Conservation (phyloP, 1,140 invertebrate genomes). For the Solenopsis fugax region DNA sequence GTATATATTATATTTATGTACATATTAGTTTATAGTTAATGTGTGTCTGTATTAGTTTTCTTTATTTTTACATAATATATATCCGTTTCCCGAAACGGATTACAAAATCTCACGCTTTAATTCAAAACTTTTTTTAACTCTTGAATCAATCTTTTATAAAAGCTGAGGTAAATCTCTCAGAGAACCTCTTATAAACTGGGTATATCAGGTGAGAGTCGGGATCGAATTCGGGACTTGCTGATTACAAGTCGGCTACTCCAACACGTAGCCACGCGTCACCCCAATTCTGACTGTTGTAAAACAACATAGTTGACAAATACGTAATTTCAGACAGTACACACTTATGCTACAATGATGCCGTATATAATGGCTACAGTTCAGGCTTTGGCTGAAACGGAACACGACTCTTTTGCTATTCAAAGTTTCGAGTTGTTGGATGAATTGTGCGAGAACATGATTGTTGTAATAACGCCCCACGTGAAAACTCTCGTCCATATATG, state of each 20-base stretch:
- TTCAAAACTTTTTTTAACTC: background rate
- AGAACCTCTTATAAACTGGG: background rate
- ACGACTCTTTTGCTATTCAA: conserved; percentile 88
- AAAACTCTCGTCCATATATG: conserved; percentile 90
- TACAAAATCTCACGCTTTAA: background rate
- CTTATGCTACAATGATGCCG: conserved; percentile 89
- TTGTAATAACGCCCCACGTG: conserved; percentile 89
- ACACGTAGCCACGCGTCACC: background rate
- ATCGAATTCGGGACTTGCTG: background rate
- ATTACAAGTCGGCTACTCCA: background rate
- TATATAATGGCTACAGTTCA: conserved; percentile 88
- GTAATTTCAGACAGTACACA: conserved; percentile 86
- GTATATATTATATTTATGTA: background rate
- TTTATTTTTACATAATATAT: background rate
- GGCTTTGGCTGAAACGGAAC: conserved; percentile 86
- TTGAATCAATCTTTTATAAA: background rate
- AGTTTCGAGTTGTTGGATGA: conserved; percentile 92
- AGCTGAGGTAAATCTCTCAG: background rate
- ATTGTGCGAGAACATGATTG: conserved; percentile 90
- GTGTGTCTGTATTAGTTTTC: background rate
- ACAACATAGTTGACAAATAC: conserved; percentile 18
- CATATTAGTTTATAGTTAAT: background rate
- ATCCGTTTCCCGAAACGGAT: background rate
- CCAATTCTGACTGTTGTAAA: background rate
- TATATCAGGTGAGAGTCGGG: background rate